These are phyloP conservation scores for Monochamus saltuarius DNA, from an alignment of 1,140 invertebrate genomes.

Conservation along the genomic window DNA sequence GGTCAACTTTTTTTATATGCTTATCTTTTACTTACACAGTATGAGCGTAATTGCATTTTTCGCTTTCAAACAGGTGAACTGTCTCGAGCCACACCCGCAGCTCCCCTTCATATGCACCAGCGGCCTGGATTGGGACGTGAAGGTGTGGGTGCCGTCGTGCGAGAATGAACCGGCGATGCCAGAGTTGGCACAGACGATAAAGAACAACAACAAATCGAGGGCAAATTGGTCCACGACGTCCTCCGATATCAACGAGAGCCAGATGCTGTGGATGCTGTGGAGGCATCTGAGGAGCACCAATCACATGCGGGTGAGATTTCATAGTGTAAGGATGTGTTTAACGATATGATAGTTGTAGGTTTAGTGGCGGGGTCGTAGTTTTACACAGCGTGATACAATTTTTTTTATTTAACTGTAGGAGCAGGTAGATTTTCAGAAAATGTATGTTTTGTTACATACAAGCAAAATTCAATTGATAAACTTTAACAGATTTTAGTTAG, in stretches of 20 bases:
- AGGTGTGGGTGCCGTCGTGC: conserved; percentile 86
- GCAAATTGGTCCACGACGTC: conserved; percentile 2
- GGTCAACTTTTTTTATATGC: too few species aligned
- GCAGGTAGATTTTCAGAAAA: too few species aligned
- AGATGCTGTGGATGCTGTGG: conserved; percentile 48
- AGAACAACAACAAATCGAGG: conserved; percentile 30
- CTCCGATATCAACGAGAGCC: conserved; percentile 20
- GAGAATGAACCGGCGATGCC: conserved; percentile 50
- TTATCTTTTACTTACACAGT: neutral
- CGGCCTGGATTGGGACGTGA: conserved; percentile 88
- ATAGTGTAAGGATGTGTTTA: too few species aligned
- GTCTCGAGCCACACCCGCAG: conserved; percentile 85
- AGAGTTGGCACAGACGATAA: conserved; percentile 36
- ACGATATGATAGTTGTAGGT: too few species aligned
- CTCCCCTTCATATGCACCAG: conserved; percentile 87
- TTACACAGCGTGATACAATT: too few species aligned
- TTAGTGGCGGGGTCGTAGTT: too few species aligned
- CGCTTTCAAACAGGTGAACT: conserved; percentile 71
- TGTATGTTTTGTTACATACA: too few species aligned
- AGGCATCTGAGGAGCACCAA: conserved; percentile 34
- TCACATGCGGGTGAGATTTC: conserved; percentile 1
- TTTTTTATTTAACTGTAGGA: too few species aligned
- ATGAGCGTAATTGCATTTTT: neutral
- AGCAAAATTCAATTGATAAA: too few species aligned
- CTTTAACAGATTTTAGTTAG: too few species aligned